Evolutionary conservation across 2,888 invertebrate genomes (phyloP), one percentile per base, ranked within the genome.

Genomic region (Pyrgus malvae): DNA sequence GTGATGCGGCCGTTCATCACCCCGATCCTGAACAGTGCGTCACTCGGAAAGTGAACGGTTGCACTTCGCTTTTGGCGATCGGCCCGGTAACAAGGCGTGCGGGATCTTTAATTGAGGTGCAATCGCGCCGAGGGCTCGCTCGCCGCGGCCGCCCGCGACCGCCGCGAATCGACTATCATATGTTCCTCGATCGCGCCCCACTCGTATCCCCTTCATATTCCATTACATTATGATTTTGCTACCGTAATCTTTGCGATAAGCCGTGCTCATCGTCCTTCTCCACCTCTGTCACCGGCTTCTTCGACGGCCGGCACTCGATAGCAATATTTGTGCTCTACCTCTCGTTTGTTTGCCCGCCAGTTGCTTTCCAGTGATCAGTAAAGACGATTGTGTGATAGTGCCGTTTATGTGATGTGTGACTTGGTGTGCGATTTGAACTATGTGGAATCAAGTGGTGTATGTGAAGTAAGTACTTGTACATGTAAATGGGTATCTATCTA

Each of bases 361-460:
- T 60, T 56, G 57, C 61, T 58, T 57, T 58, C 61, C 57, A 57
- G 56, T 56, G 23, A 56, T 60, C 63, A 38, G 55, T 46, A 58
- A 56, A 60, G 55, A 56, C 60, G 55, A 57, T 56, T 46, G 48
- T 65, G 58, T 56, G 55, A 59, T 54, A 50, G 60, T 59, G 56
- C 55, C 56, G 29, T 45, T 55, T 50, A 29, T 60, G 65, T 67
- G 62, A 62, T 65, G 65, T 67, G 62, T 45, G 29, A 42, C 41
- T 42, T 54, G 54, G 50, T 56, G 48, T 35, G 55, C 58, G 41
- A 45, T 44, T 55, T 51, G 45, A 61, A 60, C 48, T 58, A 85
- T 86, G 86, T 85, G 86, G 86, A 82, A 73, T 69, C 84, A 83
- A 74, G 79, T 82, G 58, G 74, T 79, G 61, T 69, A 71, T 55